Evolutionary conservation across 2,888 invertebrate species (phyloP).

Genomic region (Lasioglossum morio): DNA sequence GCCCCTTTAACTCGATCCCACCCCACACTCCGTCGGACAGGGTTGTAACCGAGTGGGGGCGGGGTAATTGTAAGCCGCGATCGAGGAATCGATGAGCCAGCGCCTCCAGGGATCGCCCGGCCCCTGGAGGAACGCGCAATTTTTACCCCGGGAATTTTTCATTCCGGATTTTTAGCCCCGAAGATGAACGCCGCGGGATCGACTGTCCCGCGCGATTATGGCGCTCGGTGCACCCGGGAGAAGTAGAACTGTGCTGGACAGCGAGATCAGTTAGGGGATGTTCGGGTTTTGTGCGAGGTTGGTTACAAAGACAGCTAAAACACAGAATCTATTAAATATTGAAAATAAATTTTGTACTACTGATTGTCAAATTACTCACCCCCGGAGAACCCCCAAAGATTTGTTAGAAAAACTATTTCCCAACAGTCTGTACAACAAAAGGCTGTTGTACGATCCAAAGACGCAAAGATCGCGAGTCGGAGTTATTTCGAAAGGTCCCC

Average conservation of each 20-base stretch:
- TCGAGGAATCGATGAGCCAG: conserved; percentile 42
- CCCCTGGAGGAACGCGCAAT: conserved; percentile 16
- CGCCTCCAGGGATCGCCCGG: conserved; percentile 1
- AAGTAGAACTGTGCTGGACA: background rate
- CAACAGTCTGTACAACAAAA: too few relatives aligned
- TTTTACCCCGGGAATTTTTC: conserved; percentile 33
- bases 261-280: background rate
- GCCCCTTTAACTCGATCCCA: background rate
- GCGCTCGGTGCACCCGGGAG: background rate
- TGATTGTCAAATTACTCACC: too few relatives aligned
- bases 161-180: conserved; percentile 4
- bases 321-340: too few relatives aligned
- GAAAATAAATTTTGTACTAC: too few relatives aligned
- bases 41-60: conserved; percentile 27
- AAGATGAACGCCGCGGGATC: conserved; percentile 10
- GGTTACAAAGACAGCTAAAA: too few relatives aligned
- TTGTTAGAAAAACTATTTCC: too few relatives aligned
- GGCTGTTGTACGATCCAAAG: background rate
- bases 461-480: background rate
- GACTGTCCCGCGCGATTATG: background rate
- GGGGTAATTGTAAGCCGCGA: conserved; percentile 44
- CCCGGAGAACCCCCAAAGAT: too few relatives aligned
- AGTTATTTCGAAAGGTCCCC: background rate
- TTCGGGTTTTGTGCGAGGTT: too few relatives aligned
- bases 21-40: background rate